Base-by-base conservation (phyloP, 2,888 invertebrate species). In the Caradrina kadenii region DNA sequence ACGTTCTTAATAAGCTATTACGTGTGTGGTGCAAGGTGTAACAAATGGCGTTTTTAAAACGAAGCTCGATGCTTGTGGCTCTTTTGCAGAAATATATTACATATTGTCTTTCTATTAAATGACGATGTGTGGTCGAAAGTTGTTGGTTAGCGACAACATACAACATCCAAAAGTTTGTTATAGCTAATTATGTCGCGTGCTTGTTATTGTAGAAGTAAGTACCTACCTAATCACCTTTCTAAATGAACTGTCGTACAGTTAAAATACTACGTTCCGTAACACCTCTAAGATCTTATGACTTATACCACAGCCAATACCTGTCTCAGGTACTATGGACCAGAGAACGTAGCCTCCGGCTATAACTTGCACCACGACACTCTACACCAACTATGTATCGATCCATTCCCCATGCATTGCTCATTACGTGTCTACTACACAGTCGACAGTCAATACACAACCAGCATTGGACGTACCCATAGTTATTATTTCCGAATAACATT, bases 1-100 rank as follows among this genome's bases (percentile, higher is more conserved):
- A 87, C 88, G 87, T 82, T 83, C 86, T 84, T 91, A 89, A 88
- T 90, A 87, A 87, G 87, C 80, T 78, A 84, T 87, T 79, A 78
- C 35, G 22, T 42, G 69, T 10, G 6, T 69, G 83, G 78, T 48
- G 26, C 73, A 82, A 83, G 71, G 19, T 68, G 65, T 0, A 66
- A 62, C 58, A 22, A 54, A 35, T 21, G 4, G 59, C 45, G n/a
- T 19, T n/a, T 35, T n/a, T 13, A 2, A 13, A 10, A 11, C 11
- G 10, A 39, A 39, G 11, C 39, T 13, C 39, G 13, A 39, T 39
- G 11, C 4, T 39, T 39, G 11, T 39, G 39, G 13, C 13, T 39
- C 3, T 39, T 35, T 31, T 35, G 35, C 35, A 8, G 8, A 35
- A 35, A 35, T 1, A 8, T 35, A 35, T 8, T 8, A 1, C 1